Conservation (phyloP, 2,888 invertebrate species). For the Eupithecia insigniata region DNA sequence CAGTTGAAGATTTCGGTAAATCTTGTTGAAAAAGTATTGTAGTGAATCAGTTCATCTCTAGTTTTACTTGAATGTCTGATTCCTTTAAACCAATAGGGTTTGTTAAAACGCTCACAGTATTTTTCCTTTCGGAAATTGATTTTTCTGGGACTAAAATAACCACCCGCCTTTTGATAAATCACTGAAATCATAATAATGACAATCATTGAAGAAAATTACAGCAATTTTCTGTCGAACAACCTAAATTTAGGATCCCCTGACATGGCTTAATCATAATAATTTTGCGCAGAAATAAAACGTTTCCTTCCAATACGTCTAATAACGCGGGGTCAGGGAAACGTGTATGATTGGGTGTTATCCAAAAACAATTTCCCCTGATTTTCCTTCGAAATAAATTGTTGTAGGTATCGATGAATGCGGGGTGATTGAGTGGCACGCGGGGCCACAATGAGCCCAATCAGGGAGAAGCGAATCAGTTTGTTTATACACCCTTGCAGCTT, state of each 20-base stretch:
- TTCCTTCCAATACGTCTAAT: slow-evolving; percentile 26
- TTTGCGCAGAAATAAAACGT: slow-evolving; percentile 18
- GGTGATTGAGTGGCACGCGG: slow-evolving; percentile 64
- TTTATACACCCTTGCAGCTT: slow-evolving; percentile 48
- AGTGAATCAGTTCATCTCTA: not conserved
- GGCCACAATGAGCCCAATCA: slow-evolving; percentile 73
- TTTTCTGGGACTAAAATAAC: not conserved
- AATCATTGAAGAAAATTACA: slow-evolving; percentile 17
- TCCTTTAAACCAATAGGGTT: not conserved
- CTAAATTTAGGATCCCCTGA: not conserved
- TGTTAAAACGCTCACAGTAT: not conserved
- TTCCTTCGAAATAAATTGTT: slow-evolving; percentile 34
- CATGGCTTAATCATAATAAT: slow-evolving; percentile 14
- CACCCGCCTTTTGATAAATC: not conserved
- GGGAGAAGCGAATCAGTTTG: slow-evolving; percentile 57
- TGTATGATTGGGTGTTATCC: slow-evolving; percentile 31
- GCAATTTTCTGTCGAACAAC: slow-evolving; percentile 3
- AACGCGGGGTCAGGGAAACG: slow-evolving; percentile 29
- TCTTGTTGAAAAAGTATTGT: not conserved
- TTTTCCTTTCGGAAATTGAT: not conserved
- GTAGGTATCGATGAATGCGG: slow-evolving; percentile 59
- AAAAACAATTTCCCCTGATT: slow-evolving; percentile 35
- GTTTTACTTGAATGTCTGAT: not conserved
- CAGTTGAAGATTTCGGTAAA: not conserved
- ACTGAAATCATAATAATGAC: not conserved